Conservation (phyloP, 1,140 invertebrate genomes). For the Berghia stephanieae region DNA sequence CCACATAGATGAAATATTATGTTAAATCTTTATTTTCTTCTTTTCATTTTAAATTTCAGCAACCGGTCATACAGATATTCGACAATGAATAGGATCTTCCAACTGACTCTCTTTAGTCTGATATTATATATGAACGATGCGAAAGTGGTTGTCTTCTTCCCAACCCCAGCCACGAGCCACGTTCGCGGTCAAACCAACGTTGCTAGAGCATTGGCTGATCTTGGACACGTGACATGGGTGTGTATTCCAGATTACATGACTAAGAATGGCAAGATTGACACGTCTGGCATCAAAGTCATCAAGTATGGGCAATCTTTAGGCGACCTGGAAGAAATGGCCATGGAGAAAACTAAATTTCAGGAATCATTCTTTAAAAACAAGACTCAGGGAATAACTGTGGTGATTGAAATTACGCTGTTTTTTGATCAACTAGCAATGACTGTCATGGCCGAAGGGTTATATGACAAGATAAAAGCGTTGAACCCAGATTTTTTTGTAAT, state of each 20-base stretch:
- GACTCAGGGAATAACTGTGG: background rate
- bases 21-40: no score
- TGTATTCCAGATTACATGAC: slow-evolving; percentile 24
- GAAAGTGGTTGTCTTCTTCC: slow-evolving; percentile 28
- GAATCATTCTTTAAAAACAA: slow-evolving; percentile 21
- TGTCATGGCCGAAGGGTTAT: background rate
- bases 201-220: background rate
- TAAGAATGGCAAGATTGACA: slow-evolving; percentile 11
- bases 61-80: no score
- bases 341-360: background rate
- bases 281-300: slow-evolving; percentile 18
- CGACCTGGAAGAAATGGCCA: background rate
- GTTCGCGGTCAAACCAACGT: slow-evolving; percentile 28
- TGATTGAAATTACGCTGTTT: background rate
- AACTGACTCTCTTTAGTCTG: no score
- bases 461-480: background rate
- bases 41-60: no score
- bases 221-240: slow-evolving; percentile 32
- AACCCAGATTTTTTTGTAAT: slow-evolving; percentile 31
- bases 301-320: background rate
- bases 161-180: slow-evolving; percentile 19
- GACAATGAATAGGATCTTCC: no score
- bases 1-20: no score
- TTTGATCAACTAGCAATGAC: background rate
- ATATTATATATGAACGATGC: no score